A percentile compares a stretch with the other conserved stretches of the same genome.
phyloP scores from a whole-genome alignment of 2,113 vertebrate species.

The Chlorodrepanis virens region DNA sequence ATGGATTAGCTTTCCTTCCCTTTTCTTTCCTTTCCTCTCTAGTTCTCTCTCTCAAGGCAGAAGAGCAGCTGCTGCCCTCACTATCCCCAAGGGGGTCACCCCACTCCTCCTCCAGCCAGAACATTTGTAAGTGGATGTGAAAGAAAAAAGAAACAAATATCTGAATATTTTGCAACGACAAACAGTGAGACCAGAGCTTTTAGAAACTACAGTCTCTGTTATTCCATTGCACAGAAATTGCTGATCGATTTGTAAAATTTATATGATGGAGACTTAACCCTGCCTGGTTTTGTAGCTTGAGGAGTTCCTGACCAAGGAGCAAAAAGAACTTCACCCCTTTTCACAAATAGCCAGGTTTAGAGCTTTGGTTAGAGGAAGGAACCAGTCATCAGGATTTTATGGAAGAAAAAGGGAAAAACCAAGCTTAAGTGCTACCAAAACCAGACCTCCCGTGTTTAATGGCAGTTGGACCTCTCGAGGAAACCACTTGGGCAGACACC shows the following conservation, averaged over 20 bases:
- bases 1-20: neutral
- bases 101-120: neutral
- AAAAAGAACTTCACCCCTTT: neutral
- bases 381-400: neutral
- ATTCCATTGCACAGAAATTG: neutral
- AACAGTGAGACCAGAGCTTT: neutral
- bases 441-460: slow-evolving; percentile 28
- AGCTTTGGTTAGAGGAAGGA: neutral
- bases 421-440: neutral
- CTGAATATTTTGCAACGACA: neutral
- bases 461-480: slow-evolving; percentile 16
- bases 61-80: slow-evolving; percentile 2
- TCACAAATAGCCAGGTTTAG: neutral
- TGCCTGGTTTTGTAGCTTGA: neutral
- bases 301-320: neutral
- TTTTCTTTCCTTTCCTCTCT: neutral
- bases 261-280: neutral
- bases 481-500: slow-evolving; percentile 22
- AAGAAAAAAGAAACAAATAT: neutral
- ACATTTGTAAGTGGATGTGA: neutral
- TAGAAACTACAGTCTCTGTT: neutral
- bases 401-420: neutral
- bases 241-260: neutral
- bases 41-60: neutral
- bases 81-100: neutral